phyloP scores from a whole-genome alignment of 1,140 invertebrate species.

The Ostrea denselamellosa region DNA sequence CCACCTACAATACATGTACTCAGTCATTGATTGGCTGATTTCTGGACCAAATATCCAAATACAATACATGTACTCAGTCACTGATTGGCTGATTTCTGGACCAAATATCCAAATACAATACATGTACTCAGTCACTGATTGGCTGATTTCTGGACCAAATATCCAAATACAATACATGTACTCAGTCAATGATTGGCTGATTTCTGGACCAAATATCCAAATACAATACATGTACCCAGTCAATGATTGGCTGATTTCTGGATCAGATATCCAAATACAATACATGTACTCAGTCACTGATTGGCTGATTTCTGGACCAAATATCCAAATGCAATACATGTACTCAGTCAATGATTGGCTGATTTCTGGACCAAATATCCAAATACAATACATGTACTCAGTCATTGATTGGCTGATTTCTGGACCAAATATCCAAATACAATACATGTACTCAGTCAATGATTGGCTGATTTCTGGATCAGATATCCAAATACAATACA shows the following conservation, averaged over 20 bases:
- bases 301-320: slow-evolving; percentile 73
- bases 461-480: too few species aligned
- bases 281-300: not conserved
- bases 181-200: too few species aligned
- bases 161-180: slow-evolving; percentile 51
- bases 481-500: slow-evolving; percentile 64
- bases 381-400: slow-evolving; percentile 43
- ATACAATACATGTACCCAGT: not conserved
- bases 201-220: slow-evolving; percentile 76
- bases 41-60: slow-evolving; percentile 75
- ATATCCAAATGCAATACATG: slow-evolving; percentile 54
- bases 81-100: slow-evolving; percentile 68
- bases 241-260: slow-evolving; percentile 67
- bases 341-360: too few species aligned
- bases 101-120: slow-evolving; percentile 65
- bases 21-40: slow-evolving; percentile 41
- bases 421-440: slow-evolving; percentile 73
- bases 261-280: slow-evolving; percentile 66
- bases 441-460: too few species aligned
- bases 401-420: too few species aligned
- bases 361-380: slow-evolving; percentile 76
- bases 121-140: too few species aligned
- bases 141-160: slow-evolving; percentile 74
- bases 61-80: not conserved
- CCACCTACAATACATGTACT: slow-evolving; percentile 51